phyloP scores from a whole-genome alignment of 2,113 vertebrate species.

The Colinus virginianus region DNA sequence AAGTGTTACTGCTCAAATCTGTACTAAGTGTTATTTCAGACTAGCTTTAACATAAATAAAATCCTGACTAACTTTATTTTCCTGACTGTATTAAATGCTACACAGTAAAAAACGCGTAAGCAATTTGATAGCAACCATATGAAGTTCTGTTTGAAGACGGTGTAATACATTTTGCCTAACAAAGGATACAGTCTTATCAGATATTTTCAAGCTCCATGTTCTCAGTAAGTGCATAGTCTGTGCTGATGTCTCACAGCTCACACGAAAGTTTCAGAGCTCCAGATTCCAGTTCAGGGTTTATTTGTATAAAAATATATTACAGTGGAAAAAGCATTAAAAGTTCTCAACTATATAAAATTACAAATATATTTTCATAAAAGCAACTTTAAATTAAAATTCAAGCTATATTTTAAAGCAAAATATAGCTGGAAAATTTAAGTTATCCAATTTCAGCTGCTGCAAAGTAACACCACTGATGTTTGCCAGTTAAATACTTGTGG shows the following conservation, averaged over 20 bases:
- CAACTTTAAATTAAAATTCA: slow-evolving; percentile 88
- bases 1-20: neutral
- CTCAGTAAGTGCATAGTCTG: neutral
- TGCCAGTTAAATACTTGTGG: slow-evolving; percentile 30
- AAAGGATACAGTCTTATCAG: neutral
- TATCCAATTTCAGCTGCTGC: slow-evolving; percentile 42
- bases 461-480: slow-evolving; percentile 25
- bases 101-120: neutral
- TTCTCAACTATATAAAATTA: slow-evolving; percentile 91
- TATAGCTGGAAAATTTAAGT: slow-evolving; percentile 64
- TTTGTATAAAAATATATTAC: slow-evolving; percentile 98
- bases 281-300: slow-evolving; percentile 75
- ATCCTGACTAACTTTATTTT: neutral
- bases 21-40: neutral
- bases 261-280: slow-evolving; percentile 25
- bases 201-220: neutral
- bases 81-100: neutral
- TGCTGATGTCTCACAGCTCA: neutral
- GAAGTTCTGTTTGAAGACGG: neutral
- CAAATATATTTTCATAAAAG: slow-evolving; percentile 88
- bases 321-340: slow-evolving; percentile 81
- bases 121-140: neutral
- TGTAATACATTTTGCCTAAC: neutral
- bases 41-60: neutral
- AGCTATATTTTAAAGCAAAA: slow-evolving; percentile 79